These are phyloP conservation scores for Branchinecta lindahli DNA, from an alignment of 1,140 invertebrate genomes.

Conservation along the genomic window DNA sequence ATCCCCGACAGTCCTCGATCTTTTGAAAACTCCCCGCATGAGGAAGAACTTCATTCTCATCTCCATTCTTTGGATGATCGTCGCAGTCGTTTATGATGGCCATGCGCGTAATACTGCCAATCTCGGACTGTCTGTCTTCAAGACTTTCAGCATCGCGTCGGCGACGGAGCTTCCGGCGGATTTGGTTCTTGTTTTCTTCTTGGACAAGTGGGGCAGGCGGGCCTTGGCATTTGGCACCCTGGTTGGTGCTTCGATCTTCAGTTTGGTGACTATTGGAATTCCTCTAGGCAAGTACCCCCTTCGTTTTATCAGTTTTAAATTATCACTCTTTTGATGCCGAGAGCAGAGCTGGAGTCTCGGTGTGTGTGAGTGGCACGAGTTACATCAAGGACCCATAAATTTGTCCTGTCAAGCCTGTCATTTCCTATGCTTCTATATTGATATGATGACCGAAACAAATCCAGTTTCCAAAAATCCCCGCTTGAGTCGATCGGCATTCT, in stretches of 20 bases:
- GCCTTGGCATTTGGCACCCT: conserved; percentile 39
- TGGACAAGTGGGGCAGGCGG: conserved; percentile 42
- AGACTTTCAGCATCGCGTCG: conserved; percentile 40
- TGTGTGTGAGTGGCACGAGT: no score
- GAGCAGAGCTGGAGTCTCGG: no score
- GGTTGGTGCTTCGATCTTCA: conserved; percentile 38
- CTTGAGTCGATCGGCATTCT: no score
- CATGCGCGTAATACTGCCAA: conserved; percentile 44
- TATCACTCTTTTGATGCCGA: no score
- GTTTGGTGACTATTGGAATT: conserved; percentile 25
- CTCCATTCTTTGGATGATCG: conserved; percentile 44
- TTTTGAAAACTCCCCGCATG: conserved; percentile 39
- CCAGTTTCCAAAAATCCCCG: no score
- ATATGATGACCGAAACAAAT: no score
- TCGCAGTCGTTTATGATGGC: conserved; percentile 45
- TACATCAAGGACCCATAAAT: no score
- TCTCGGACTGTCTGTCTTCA: conserved; percentile 39
- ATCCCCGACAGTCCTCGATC: conserved; percentile 30
- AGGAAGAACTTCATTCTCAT: conserved; percentile 38
- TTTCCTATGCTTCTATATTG: no score
- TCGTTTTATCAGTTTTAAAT: no score
- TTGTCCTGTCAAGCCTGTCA: no score
- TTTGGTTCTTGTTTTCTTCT: conserved; percentile 37
- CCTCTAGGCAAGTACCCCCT: conserved; percentile 17
- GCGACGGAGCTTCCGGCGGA: conserved; percentile 42